A percentile compares a stretch with the other conserved stretches of the same genome.
Conservation (phyloP, 2,797 vertebrate species). For the Lycodopsis pacificus region DNA sequence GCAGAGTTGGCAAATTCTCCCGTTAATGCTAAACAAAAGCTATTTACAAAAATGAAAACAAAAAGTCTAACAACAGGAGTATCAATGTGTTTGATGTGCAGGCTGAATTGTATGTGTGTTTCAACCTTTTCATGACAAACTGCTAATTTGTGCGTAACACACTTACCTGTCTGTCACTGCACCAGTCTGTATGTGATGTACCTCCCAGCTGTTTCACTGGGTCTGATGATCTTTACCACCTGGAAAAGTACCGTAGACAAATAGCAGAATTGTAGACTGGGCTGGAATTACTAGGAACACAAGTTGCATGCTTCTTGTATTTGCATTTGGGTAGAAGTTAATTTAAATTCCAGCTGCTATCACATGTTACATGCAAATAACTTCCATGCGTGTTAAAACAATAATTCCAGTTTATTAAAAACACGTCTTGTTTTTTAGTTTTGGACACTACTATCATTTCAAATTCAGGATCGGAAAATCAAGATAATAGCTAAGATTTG, state of each 20-base stretch:
- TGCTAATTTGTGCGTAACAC: background rate
- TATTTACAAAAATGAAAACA: background rate
- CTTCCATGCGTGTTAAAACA: background rate
- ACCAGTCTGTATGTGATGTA: constrained; percentile 99
- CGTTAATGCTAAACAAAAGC: background rate
- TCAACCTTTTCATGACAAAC: background rate
- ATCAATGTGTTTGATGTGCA: background rate
- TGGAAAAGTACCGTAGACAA: constrained; percentile 59
- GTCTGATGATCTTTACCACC: constrained; percentile 98
- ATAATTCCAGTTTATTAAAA: background rate
- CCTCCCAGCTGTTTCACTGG: constrained; percentile 94
- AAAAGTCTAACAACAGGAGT: background rate
- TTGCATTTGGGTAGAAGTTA: background rate
- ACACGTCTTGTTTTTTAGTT: background rate
- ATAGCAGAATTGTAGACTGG: background rate
- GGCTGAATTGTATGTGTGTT: background rate
- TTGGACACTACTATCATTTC: background rate
- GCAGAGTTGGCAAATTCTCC: background rate
- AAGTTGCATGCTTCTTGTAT: background rate
- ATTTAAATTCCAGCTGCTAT: background rate
- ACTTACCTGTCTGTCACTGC: constrained; percentile 82
- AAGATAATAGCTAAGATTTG: background rate
- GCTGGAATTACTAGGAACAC: background rate
- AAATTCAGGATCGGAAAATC: background rate
- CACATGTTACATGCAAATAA: background rate